Evolutionary conservation across 2,888 invertebrate species (phyloP), one percentile per base, ranked within the genome.

Genomic region (Yponomeuta evonymella): DNA sequence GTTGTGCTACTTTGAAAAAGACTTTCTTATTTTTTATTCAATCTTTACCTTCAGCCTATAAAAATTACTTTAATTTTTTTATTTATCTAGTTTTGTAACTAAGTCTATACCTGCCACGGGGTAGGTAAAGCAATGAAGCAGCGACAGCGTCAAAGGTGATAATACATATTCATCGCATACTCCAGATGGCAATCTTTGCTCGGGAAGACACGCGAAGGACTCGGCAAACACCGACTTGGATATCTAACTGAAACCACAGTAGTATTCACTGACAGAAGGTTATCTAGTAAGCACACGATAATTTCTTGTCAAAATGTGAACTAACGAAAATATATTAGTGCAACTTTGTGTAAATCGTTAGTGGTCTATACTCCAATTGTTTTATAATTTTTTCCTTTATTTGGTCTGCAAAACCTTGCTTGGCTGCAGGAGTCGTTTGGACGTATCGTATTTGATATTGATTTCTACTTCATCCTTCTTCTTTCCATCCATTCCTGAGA

Each of bases 151-250:
- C 51, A 15, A 58, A 12, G 51, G 51, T 12, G 51, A 5, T 15
- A 58, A 58, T 58, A 58, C 51, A 58, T 58, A 58, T 58, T 58
- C 51, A 58, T 58, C 15, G 51, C 15, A 58, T 58, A 58, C 12
- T 58, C 51, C 15, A 58, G 15, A 58, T 15, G 51, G 15, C 51
- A 58, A 23, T 30, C 65, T 11, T 11, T 33, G 65, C 33, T 65
- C 65, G 65, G 6, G 29, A n/a, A 29, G 30, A 29, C 30, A 30
- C 29, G 11, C 65, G 33, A 80, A 77, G 79, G 78, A 77, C 80
- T 86, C 79, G 79, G 84, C 89, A 90, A 89, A 90, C 87, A 88
- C 81, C 83, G 86, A 89, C 88, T 89, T 89, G 85, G 86, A 88
- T 87, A 88, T 89, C 89, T 43, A 43, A 43, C 43, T 43, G 43